Evolutionary conservation across 2,888 invertebrate species (phyloP).

Genomic region (Sycophila texana): DNA sequence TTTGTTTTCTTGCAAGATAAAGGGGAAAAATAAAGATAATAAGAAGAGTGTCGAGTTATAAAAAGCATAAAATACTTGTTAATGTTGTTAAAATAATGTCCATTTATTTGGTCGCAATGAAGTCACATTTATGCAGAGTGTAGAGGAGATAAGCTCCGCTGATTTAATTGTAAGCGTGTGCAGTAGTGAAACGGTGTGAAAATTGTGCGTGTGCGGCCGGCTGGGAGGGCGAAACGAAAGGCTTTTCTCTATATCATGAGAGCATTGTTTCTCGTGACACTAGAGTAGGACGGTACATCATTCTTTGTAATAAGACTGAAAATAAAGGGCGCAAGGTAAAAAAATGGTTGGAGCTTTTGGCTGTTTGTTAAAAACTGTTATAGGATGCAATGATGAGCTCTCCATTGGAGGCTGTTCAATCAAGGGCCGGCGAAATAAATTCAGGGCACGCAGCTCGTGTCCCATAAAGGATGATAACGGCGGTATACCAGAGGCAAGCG

Average conservation of each 20-base stretch:
- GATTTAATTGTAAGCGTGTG: too few species aligned
- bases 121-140: neutral
- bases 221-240: too few species aligned
- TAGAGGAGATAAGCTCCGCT: too few species aligned
- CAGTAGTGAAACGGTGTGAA: too few species aligned
- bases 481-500: constrained; percentile 21
- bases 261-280: too few species aligned
- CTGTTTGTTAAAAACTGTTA: constrained; percentile 12
- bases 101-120: too few species aligned
- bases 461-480: constrained; percentile 36
- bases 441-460: constrained; percentile 47
- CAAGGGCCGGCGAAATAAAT: constrained; percentile 43
- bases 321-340: neutral
- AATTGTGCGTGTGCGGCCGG: too few species aligned
- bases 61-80: neutral
- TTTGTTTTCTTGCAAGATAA: constrained; percentile 24
- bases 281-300: too few species aligned
- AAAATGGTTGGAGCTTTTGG: neutral
- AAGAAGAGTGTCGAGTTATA: too few species aligned
- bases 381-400: constrained; percentile 31
- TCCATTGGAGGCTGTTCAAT: constrained; percentile 46
- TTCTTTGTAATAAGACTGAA: too few species aligned
- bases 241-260: too few species aligned
- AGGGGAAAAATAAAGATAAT: neutral
- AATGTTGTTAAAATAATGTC: too few species aligned